Conservation (phyloP, 1,140 invertebrate genomes). For the Conopomorpha cramerella region DNA sequence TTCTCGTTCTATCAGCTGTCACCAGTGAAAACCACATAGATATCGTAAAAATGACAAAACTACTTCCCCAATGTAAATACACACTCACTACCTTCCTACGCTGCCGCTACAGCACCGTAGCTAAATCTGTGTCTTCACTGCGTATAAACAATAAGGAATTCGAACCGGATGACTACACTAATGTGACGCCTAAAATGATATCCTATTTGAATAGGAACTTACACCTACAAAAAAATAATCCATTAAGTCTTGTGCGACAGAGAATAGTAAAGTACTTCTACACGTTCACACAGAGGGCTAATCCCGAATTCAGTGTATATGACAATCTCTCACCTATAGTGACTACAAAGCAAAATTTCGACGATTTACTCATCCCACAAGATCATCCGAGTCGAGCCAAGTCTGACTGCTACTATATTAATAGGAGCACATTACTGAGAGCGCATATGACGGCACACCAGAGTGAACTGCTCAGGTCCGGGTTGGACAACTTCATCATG, state of each 20-base stretch:
- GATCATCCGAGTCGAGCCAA: constrained; percentile 80
- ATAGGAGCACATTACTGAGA: constrained; percentile 73
- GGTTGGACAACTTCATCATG: constrained; percentile 86
- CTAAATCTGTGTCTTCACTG: no score
- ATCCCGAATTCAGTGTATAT: constrained; percentile 84
- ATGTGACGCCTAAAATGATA: constrained; percentile 78
- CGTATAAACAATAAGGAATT: neutral
- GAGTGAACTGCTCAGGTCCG: constrained; percentile 77
- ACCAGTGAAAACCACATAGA: no score
- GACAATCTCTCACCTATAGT: constrained; percentile 84
- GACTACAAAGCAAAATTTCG: constrained; percentile 80
- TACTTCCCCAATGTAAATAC: no score
- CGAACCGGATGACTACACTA: constrained; percentile 74
- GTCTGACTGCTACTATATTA: no score
- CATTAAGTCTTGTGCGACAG: constrained; percentile 75
- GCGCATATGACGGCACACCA: constrained; percentile 95
- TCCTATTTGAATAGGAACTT: constrained; percentile 72
- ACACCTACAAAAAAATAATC: constrained; percentile 74
- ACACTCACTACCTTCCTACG: no score
- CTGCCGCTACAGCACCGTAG: no score
- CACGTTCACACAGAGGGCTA: constrained; percentile 72
- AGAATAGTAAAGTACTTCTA: constrained; percentile 83
- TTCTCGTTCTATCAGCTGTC: no score
- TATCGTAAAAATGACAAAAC: no score
- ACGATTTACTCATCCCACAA: constrained; percentile 73